Conservation (phyloP, 1,140 invertebrate genomes). For the Drosophila prosaltans region DNA sequence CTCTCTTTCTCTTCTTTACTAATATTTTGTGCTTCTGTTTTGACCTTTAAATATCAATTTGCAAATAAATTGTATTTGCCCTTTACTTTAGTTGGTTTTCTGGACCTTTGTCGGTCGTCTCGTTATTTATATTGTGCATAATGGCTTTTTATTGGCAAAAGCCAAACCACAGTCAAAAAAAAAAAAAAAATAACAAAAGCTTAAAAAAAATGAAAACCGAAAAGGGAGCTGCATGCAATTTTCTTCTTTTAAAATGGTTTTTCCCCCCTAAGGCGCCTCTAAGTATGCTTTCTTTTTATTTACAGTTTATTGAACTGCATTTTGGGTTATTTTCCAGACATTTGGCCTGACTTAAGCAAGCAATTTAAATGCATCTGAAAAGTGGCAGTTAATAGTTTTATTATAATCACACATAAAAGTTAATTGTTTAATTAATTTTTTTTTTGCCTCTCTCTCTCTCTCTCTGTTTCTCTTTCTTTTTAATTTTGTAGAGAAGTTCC, state of each 20-base stretch:
- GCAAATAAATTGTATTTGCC: conserved; percentile 77
- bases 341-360: conserved; percentile 50
- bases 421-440: conserved; percentile 80
- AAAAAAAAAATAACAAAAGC: conserved; percentile 13
- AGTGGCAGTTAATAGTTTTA: conserved; percentile 72
- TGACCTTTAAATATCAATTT: conserved; percentile 81
- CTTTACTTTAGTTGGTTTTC: conserved; percentile 40
- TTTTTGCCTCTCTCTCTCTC: background rate
- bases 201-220: conserved; percentile 7
- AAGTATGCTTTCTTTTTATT: conserved; percentile 55
- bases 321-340: conserved; percentile 44
- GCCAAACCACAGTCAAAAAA: conserved; percentile 17
- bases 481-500: conserved; percentile 35
- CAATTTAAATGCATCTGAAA: conserved; percentile 75
- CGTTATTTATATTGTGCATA: conserved; percentile 64
- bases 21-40: conserved; percentile 17
- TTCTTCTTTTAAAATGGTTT: conserved; percentile 35
- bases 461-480: background rate
- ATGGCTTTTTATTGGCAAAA: conserved; percentile 70
- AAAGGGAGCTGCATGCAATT: conserved; percentile 59
- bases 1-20: conserved; percentile 5
- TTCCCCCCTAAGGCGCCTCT: conserved; percentile 43
- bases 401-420: conserved; percentile 52
- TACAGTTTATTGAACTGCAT: conserved; percentile 73
- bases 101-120: conserved; percentile 2